Evolutionary conservation across 2,888 invertebrate species (phyloP), one percentile per base, ranked within the genome.

Genomic region (Polymixis lichenea): DNA sequence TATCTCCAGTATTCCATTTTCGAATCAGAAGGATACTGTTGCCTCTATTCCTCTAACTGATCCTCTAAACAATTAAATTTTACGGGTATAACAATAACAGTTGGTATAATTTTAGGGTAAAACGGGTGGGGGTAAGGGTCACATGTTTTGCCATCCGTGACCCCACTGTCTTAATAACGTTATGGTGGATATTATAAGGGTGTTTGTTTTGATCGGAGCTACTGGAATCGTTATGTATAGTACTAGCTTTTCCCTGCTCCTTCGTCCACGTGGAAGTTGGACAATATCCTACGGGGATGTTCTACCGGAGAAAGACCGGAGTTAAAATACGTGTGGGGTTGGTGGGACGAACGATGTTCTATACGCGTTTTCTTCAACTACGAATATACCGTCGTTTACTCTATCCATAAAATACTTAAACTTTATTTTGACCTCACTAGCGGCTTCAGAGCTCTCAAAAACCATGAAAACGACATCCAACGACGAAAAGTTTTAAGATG

Each of bases 71-170:
- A 86, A 87, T 88, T 88, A 87, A 88, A 83, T 89, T 88, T 87
- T 84, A 89, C 87, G 84, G 83, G 75, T 86, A 82, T 87, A 87
- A 84, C 84, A 88, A 88, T 89, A 84, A 86, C 85, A 78, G 83
- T 81, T 87, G 78, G 86, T 88, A 90, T 90, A 89, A 90, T 90
- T 88, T 90, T 87, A 86, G 86, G 84, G 79, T 73, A 72, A 83
- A 85, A 85, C 51, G 85, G 87, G 83, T 77, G 17, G 76, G 82
- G 77, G 82, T 80, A 75, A 82, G 85, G 87, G 87, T 87, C 84
- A 84, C 81, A 82, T 82, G 82, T 86, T 85, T 87, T 82, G 86
- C 77, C 72, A 80, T 80, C 83, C 81, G 65, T 86, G 78, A 83
- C 87, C 89, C 82, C 80, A 84, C 84, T 85, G 85, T 85, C 87